Percentiles rank a stretch among this genome's conserved stretches.
phyloP scores from a whole-genome alignment of 2,888 invertebrate species.

The Esperia sulphurella region DNA sequence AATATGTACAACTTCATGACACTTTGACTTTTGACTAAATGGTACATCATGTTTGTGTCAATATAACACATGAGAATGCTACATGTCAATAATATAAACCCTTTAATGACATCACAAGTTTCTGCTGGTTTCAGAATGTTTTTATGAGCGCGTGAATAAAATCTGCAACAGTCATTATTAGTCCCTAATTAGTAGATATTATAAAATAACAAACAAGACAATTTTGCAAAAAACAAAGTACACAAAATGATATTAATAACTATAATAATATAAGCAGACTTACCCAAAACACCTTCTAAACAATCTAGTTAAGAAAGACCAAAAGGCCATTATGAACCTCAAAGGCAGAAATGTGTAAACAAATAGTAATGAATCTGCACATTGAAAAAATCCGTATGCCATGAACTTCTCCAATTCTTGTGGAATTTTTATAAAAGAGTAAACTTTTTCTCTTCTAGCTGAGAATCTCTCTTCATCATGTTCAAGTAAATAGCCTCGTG shows the following conservation, averaged over 20 bases:
- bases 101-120: conserved; percentile 97
- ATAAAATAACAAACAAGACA: too few relatives aligned
- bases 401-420: conserved; percentile 95
- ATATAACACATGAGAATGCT: conserved; percentile 93
- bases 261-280: conserved; percentile 24
- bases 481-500: conserved; percentile 94
- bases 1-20: conserved; percentile 99
- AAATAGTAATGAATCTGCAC: conserved; percentile 98
- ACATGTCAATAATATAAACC: conserved; percentile 90
- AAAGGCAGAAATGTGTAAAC: conserved; percentile 98
- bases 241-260: too few relatives aligned
- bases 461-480: conserved; percentile 97
- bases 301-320: conserved; percentile 87
- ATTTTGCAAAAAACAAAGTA: too few relatives aligned
- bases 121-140: conserved; percentile 90
- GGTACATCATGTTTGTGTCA: conserved; percentile 99
- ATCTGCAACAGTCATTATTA: conserved; percentile 37
- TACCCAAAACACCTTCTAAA: conserved; percentile 87
- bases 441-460: conserved; percentile 95
- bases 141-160: conserved; percentile 56
- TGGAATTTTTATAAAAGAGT: conserved; percentile 97
- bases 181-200: too few relatives aligned
- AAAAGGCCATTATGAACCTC: conserved; percentile 91
- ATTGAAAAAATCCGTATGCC: conserved; percentile 96
- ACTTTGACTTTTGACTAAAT: conserved; percentile 97